These are phyloP conservation scores for Pentalonia nigronervosa DNA, from an alignment of 1,140 invertebrate species.

Conservation along the genomic window DNA sequence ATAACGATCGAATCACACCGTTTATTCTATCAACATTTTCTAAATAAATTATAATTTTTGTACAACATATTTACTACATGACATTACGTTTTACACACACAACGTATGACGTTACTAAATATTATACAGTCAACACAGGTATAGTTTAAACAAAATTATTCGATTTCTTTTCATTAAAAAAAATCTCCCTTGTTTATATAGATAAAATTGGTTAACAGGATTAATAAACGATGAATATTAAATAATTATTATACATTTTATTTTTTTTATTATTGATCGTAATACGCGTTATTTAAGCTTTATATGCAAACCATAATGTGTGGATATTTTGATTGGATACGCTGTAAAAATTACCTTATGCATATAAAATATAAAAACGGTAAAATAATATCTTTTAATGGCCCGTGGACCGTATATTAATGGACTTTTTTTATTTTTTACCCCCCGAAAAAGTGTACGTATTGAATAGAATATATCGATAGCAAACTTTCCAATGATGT, in stretches of 20 bases:
- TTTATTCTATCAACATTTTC: neutral
- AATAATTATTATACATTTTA: neutral
- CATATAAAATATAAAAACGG: neutral
- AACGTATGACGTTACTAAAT: neutral
- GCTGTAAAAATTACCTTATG: neutral
- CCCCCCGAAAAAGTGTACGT: neutral
- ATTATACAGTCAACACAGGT: neutral
- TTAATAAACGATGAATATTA: neutral
- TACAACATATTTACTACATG: neutral
- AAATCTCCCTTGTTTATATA: neutral
- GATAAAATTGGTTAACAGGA: neutral
- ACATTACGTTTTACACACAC: neutral
- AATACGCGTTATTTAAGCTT: neutral
- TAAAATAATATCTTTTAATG: neutral
- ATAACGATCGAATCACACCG: neutral
- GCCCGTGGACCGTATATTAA: neutral
- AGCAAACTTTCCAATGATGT: neutral
- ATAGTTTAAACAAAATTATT: neutral
- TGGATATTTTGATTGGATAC: neutral
- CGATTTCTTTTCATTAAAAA: slow-evolving; percentile 10
- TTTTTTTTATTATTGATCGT: neutral
- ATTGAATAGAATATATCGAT: neutral
- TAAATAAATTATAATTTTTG: neutral
- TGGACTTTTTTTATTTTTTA: neutral
- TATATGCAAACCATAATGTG: neutral